Conservation (phyloP, 2,797 vertebrate species). For the Carduelis carduelis region DNA sequence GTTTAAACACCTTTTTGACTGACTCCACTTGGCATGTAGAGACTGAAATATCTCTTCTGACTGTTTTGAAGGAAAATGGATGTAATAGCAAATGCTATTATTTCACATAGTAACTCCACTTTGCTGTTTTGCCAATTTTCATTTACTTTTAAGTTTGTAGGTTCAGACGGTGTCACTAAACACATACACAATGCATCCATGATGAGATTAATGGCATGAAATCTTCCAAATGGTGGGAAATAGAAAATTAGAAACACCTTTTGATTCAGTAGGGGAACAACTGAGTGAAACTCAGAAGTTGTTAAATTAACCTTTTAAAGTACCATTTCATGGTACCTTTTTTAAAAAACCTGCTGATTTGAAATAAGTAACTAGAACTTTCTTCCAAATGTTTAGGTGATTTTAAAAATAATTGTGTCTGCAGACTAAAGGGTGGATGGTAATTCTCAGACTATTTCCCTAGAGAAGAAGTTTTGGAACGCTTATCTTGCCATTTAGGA, state of each 20-base stretch:
- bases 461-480: not conserved
- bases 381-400: not conserved
- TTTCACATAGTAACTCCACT: not conserved
- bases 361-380: not conserved
- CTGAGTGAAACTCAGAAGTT: not conserved
- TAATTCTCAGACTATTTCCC: not conserved
- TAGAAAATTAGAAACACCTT: not conserved
- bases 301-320: not conserved
- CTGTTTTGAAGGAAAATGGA: not conserved
- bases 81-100: not conserved
- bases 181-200: not conserved
- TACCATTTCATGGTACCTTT: not conserved
- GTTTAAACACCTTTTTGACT: conserved; percentile 14
- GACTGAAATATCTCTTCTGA: not conserved
- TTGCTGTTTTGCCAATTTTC: not conserved
- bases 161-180: not conserved
- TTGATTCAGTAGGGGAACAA: not conserved
- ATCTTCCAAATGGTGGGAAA: not conserved
- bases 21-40: not conserved
- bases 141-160: not conserved
- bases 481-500: not conserved
- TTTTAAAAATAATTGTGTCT: not conserved
- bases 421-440: not conserved
- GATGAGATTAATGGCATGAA: not conserved
- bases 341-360: not conserved